Evolutionary conservation across 2,888 invertebrate genomes (phyloP).

Genomic region (Vandiemenella viatica): DNA sequence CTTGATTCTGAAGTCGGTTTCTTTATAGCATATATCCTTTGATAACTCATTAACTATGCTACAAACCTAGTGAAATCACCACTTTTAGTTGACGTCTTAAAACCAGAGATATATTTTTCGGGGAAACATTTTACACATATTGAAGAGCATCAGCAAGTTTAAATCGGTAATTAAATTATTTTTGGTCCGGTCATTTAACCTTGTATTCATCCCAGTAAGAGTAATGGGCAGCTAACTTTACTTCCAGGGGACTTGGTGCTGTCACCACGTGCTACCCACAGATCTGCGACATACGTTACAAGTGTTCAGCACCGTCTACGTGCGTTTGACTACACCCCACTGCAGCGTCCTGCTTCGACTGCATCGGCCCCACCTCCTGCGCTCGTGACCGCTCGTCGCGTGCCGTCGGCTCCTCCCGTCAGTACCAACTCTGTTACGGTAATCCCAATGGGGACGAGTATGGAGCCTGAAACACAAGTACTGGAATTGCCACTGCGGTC

Average conservation of each 20-base stretch:
- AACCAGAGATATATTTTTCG: too few relatives aligned
- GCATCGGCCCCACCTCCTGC: constrained; percentile 1
- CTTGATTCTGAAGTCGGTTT: too few relatives aligned
- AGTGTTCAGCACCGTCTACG: constrained; percentile 63
- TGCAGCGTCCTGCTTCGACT: constrained; percentile 7
- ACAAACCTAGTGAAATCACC: too few relatives aligned
- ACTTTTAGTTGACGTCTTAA: too few relatives aligned
- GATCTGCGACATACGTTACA: constrained; percentile 62
- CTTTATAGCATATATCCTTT: too few relatives aligned
- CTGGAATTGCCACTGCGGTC: not conserved
- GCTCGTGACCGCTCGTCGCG: constrained; percentile 1
- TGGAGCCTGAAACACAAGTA: not conserved
- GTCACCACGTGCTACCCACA: constrained; percentile 54
- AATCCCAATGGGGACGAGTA: constrained; percentile 4
- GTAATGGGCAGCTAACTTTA: too few relatives aligned
- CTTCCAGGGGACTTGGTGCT: constrained; percentile 38
- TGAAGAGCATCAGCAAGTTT: too few relatives aligned
- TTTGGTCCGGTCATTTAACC: too few relatives aligned
- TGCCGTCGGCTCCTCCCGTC: constrained; percentile 13
- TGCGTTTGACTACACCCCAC: constrained; percentile 44
- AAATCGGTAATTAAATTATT: too few relatives aligned
- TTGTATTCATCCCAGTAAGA: too few relatives aligned
- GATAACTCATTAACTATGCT: too few relatives aligned
- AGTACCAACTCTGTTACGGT: constrained; percentile 11
- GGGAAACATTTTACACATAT: too few relatives aligned